Evolutionary conservation across 2,797 vertebrate genomes (phyloP).

Genomic region (Tenualosa thibaudeaui): DNA sequence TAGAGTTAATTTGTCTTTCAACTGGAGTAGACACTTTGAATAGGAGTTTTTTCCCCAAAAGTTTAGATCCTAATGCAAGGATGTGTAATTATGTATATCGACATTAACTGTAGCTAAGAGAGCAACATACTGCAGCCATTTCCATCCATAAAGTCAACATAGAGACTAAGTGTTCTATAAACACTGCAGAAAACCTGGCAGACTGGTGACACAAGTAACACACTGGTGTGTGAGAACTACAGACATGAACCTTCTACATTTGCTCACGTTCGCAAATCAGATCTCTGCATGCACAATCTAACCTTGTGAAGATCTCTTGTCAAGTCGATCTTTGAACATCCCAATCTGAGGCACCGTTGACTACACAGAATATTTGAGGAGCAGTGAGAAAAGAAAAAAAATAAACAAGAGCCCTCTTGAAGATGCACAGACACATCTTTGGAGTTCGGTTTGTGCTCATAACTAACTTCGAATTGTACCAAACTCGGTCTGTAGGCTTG

Average conservation of each 20-base stretch:
- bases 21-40: neutral
- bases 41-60: neutral
- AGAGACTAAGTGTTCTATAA: neutral
- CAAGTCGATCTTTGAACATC: neutral
- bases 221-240: neutral
- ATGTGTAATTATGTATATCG: neutral
- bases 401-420: neutral
- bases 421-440: neutral
- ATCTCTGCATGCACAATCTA: neutral
- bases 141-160: neutral
- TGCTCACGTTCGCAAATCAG: neutral
- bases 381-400: neutral
- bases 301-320: neutral
- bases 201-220: neutral
- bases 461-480: too few relatives aligned
- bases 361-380: neutral
- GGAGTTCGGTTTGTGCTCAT: too few relatives aligned
- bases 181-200: neutral
- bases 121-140: neutral
- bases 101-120: neutral
- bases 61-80: neutral
- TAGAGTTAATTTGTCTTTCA: neutral
- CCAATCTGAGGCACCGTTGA: neutral
- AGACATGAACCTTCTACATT: neutral
- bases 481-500: too few relatives aligned